Conservation (phyloP, 2,888 invertebrate genomes). For the Parnassius apollo region DNA sequence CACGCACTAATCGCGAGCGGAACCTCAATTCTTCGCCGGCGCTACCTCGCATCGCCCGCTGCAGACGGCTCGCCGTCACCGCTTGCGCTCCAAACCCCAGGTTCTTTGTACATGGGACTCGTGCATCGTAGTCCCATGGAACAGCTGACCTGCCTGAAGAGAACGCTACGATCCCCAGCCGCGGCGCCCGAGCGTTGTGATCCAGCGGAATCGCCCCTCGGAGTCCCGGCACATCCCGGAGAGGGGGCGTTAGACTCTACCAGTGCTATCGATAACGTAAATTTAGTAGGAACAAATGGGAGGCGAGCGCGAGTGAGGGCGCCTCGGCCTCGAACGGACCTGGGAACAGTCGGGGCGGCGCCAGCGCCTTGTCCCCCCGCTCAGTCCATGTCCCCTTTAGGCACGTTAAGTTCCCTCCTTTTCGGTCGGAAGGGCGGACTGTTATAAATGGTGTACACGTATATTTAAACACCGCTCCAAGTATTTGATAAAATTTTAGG, state of each 20-base stretch:
- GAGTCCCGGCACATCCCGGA: constrained; percentile 82
- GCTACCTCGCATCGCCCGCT: constrained; percentile 79
- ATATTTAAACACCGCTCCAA: constrained; percentile 18
- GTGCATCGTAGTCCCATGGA: constrained; percentile 89
- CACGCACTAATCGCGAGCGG: constrained; percentile 78
- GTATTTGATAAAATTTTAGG: constrained; percentile 2
- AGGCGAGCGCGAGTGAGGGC: constrained; percentile 59
- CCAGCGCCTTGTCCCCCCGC: constrained; percentile 46
- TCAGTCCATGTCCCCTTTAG: constrained; percentile 77
- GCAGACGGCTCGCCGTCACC: constrained; percentile 83
- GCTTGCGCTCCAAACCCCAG: constrained; percentile 80
- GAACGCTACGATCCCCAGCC: constrained; percentile 67
- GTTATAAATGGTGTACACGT: constrained; percentile 57
- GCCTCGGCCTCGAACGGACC: constrained; percentile 65
- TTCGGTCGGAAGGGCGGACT: constrained; percentile 94
- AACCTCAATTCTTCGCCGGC: constrained; percentile 71
- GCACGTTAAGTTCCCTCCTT: constrained; percentile 88
- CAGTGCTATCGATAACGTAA: constrained; percentile 34
- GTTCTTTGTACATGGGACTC: constrained; percentile 83
- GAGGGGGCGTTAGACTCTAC: constrained; percentile 76
- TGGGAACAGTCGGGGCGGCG: constrained; percentile 64
- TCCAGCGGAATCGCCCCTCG: constrained; percentile 63
- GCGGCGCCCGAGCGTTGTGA: constrained; percentile 54
- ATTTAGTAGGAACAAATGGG: constrained; percentile 48
- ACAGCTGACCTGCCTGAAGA: constrained; percentile 87